Evolutionary conservation across 2,113 vertebrate species (phyloP).

Genomic region (Thamnophis sirtalis): DNA sequence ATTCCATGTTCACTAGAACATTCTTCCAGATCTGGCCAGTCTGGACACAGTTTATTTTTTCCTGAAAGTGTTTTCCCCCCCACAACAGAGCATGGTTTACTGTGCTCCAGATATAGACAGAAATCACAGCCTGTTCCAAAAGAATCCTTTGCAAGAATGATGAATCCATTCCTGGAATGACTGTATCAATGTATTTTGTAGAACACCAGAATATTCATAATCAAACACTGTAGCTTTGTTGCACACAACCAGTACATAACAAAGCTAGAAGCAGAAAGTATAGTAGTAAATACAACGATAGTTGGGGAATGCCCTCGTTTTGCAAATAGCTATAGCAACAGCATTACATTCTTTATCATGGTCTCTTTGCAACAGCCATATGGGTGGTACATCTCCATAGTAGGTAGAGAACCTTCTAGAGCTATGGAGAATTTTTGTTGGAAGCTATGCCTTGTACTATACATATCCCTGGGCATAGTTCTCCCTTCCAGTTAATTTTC

Average conservation of each 20-base stretch:
- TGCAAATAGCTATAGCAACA: not conserved
- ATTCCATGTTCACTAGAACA: not conserved
- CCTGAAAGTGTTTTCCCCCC: not conserved
- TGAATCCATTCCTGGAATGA: not conserved
- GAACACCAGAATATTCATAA: not conserved
- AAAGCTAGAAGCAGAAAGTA: not conserved
- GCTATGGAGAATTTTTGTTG: not conserved
- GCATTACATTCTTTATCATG: not conserved
- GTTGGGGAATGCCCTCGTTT: not conserved
- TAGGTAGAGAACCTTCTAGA: not conserved
- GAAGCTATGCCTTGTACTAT: not conserved
- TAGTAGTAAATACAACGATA: not conserved
- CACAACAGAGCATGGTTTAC: not conserved
- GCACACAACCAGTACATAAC: not conserved
- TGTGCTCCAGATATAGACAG: not conserved
- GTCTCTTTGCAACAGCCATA: not conserved
- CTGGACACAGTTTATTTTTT: not conserved
- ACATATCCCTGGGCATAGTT: not conserved
- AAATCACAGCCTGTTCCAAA: not conserved
- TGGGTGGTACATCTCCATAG: not conserved
- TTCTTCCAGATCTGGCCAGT: not conserved
- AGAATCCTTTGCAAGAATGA: not conserved
- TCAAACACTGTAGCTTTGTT: not conserved
- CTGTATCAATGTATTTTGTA: not conserved
- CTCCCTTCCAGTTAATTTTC: not conserved